phyloP scores from a whole-genome alignment of 2,888 invertebrate genomes.

The Cerastis leucographa region DNA sequence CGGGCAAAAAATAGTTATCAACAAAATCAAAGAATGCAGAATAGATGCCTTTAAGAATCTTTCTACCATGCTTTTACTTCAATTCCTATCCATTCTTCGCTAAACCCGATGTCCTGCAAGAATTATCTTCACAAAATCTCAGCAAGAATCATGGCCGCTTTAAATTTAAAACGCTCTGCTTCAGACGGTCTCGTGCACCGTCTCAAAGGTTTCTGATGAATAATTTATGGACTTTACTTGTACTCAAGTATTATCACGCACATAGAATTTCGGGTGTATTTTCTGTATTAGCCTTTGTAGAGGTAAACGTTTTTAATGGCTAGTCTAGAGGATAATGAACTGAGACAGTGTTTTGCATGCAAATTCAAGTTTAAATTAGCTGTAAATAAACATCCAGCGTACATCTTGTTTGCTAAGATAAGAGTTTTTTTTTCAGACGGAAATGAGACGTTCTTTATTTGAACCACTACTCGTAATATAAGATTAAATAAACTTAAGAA shows the following conservation, averaged over 20 bases:
- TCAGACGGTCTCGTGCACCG: slow-evolving; percentile 44
- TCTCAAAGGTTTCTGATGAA: slow-evolving; percentile 56
- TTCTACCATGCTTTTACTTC: not conserved
- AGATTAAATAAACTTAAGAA: no score
- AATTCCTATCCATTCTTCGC: slow-evolving; percentile 15
- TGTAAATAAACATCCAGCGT: not conserved
- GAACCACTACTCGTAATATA: not conserved
- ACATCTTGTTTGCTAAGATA: not conserved
- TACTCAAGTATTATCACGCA: slow-evolving; percentile 56
- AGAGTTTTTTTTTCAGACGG: not conserved
- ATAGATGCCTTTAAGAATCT: not conserved
- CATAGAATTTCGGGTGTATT: slow-evolving; percentile 45
- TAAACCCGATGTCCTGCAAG: slow-evolving; percentile 37
- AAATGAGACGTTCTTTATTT: not conserved
- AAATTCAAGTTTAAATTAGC: not conserved
- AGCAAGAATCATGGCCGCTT: slow-evolving; percentile 46
- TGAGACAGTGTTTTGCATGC: slow-evolving; percentile 18
- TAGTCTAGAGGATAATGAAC: not conserved
- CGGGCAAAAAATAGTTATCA: no score
- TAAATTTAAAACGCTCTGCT: slow-evolving; percentile 62
- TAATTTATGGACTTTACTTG: slow-evolving; percentile 59
- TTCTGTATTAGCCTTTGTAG: slow-evolving; percentile 36
- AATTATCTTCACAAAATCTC: slow-evolving; percentile 53
- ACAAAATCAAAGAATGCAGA: not conserved
- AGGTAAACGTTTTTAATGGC: slow-evolving; percentile 24